Evolutionary conservation across 1,140 invertebrate genomes (phyloP).

Genomic region (Sycobia sp.): DNA sequence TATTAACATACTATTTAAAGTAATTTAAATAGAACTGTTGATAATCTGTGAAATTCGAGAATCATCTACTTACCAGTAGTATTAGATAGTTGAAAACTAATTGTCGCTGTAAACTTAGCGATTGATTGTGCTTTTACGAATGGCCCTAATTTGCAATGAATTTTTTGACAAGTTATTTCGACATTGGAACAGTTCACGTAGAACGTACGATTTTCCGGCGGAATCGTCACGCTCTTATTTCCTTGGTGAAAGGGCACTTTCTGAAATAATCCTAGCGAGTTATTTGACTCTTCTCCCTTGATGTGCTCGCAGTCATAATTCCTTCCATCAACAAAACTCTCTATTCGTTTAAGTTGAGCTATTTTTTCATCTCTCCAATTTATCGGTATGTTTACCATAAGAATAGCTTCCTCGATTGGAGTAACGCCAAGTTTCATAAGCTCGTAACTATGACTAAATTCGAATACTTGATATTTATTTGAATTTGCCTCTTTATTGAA

Average conservation of each 20-base stretch:
- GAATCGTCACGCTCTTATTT: constrained; percentile 31
- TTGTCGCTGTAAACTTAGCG: constrained; percentile 41
- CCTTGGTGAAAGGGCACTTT: constrained; percentile 20
- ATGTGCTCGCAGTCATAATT: neutral
- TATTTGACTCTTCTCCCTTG: neutral
- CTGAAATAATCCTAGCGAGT: neutral
- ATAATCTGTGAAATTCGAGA: too few relatives aligned
- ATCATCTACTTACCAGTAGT: neutral
- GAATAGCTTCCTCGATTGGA: constrained; percentile 47
- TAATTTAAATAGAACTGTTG: too few relatives aligned
- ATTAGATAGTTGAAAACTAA: constrained; percentile 42
- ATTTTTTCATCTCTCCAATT: constrained; percentile 43
- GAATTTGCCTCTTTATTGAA: constrained; percentile 24
- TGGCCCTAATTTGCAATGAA: constrained; percentile 44
- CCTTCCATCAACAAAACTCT: constrained; percentile 39
- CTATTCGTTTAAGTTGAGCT: constrained; percentile 43
- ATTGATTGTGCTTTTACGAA: constrained; percentile 40
- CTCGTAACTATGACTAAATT: constrained; percentile 50
- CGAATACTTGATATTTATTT: too few relatives aligned
- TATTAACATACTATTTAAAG: too few relatives aligned
- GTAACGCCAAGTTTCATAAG: constrained; percentile 57
- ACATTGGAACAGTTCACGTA: constrained; percentile 48
- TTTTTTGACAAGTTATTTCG: constrained; percentile 38
- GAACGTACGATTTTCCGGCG: constrained; percentile 43
- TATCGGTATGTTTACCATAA: constrained; percentile 49